Conservation (phyloP, 2,888 invertebrate genomes). For the Ditula angustiorana region DNA sequence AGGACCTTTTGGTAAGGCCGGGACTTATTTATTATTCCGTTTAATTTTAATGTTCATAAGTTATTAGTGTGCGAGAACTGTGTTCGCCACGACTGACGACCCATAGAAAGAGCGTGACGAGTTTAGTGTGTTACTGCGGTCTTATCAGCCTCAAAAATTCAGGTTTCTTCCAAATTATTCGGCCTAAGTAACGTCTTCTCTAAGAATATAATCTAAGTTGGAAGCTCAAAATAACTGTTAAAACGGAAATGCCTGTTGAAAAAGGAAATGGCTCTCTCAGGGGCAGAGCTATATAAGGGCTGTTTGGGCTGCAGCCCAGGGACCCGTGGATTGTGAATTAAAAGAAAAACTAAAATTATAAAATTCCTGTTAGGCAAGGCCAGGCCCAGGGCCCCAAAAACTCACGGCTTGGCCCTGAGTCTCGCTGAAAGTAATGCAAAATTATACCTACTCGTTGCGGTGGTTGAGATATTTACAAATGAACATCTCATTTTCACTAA, state of each 20-base stretch:
- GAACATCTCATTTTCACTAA: slow-evolving; percentile 68
- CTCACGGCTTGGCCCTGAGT: no score
- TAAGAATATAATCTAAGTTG: background rate
- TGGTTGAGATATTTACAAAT: slow-evolving; percentile 75
- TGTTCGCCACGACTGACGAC: slow-evolving; percentile 45
- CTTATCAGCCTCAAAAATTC: background rate
- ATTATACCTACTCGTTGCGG: slow-evolving; percentile 76
- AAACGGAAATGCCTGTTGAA: no score
- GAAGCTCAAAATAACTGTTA: no score
- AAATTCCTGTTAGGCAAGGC: no score
- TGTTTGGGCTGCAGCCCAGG: no score
- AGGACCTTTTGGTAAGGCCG: slow-evolving; percentile 18
- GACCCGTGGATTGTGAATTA: no score
- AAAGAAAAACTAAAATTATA: no score
- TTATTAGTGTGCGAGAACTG: slow-evolving; percentile 4
- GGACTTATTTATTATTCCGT: slow-evolving; percentile 23
- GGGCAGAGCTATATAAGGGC: no score
- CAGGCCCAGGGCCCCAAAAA: no score
- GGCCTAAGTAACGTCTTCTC: background rate
- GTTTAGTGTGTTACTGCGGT: background rate
- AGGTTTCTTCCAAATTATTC: background rate
- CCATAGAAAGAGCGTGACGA: background rate
- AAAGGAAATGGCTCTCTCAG: no score
- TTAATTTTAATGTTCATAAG: slow-evolving; percentile 22
- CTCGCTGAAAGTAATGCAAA: no score